Conservation (phyloP, 2,888 invertebrate species). For the Sialis lutaria region DNA sequence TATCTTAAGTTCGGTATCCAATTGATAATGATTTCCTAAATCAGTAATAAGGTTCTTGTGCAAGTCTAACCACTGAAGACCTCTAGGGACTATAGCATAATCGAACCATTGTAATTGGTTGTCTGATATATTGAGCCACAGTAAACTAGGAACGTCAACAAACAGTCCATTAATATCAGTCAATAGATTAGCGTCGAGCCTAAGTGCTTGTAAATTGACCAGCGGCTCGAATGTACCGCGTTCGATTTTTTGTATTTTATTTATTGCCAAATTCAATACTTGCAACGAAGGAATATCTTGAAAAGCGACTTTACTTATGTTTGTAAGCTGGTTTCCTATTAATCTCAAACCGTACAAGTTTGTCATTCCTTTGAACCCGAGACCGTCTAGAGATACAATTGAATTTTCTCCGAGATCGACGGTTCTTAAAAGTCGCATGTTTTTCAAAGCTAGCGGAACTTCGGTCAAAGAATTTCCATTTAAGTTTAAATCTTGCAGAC, state of each 20-base stretch:
- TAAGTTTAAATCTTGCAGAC: slow-evolving; percentile 76
- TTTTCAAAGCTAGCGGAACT: slow-evolving; percentile 65
- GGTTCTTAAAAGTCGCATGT: slow-evolving; percentile 71
- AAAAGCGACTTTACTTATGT: slow-evolving; percentile 64
- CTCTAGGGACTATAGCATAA: slow-evolving; percentile 65
- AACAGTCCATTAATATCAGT: slow-evolving; percentile 71
- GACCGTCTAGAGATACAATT: slow-evolving; percentile 62
- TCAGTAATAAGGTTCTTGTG: slow-evolving; percentile 72
- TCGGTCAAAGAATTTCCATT: slow-evolving; percentile 70
- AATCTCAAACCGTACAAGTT: slow-evolving; percentile 76
- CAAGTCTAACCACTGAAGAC: slow-evolving; percentile 76
- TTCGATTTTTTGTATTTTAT: slow-evolving; percentile 61
- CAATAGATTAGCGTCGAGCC: slow-evolving; percentile 71
- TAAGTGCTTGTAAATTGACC: slow-evolving; percentile 65
- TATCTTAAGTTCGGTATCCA: slow-evolving; percentile 53
- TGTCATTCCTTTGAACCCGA: slow-evolving; percentile 67
- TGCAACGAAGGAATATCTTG: slow-evolving; percentile 64
- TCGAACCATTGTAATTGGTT: slow-evolving; percentile 81
- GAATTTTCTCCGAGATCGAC: slow-evolving; percentile 85
- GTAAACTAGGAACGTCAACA: slow-evolving; percentile 60
- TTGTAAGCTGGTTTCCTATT: slow-evolving; percentile 74
- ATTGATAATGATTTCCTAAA: slow-evolving; percentile 54
- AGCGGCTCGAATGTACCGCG: slow-evolving; percentile 66
- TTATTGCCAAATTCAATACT: slow-evolving; percentile 75
- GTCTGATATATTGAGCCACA: slow-evolving; percentile 84